These are phyloP conservation scores for Crocuta crocuta DNA, from an alignment of 2,113 vertebrate species.

Conservation along the genomic window DNA sequence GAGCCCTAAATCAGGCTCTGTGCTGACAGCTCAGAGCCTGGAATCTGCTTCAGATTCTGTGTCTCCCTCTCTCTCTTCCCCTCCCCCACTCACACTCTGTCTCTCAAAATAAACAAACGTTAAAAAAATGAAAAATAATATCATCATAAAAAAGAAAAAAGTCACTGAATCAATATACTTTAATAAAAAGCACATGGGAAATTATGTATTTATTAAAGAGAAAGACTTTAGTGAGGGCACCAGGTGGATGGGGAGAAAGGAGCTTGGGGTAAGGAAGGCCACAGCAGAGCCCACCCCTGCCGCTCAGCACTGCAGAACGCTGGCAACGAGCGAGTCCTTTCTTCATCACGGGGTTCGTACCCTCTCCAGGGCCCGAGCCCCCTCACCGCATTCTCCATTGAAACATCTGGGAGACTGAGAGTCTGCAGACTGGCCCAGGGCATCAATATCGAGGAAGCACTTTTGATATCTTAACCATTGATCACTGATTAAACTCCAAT, in stretches of 20 bases:
- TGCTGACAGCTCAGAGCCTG: too few species aligned
- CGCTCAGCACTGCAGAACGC: background rate
- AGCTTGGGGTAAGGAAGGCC: background rate
- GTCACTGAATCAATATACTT: background rate
- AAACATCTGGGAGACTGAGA: background rate
- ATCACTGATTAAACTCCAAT: background rate
- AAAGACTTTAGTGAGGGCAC: background rate
- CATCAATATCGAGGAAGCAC: background rate
- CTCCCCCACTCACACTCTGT: too few species aligned
- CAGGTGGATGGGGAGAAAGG: too few species aligned
- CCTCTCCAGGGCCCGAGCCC: background rate
- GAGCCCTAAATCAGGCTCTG: too few species aligned
- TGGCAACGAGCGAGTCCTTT: background rate
- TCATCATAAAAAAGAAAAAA: background rate
- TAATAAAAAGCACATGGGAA: background rate
- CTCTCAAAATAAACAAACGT: too few species aligned
- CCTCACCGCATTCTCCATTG: background rate
- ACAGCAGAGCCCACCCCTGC: rapidly evolving
- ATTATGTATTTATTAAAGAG: background rate
- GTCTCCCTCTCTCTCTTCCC: too few species aligned
- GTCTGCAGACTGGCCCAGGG: background rate
- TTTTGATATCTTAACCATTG: background rate
- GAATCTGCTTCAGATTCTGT: too few species aligned
- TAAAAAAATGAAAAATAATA: background rate
- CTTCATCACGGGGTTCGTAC: rapidly evolving